These are phyloP conservation scores for Amphiprion clarkii DNA, from an alignment of 2,797 vertebrate genomes.

Conservation along the genomic window DNA sequence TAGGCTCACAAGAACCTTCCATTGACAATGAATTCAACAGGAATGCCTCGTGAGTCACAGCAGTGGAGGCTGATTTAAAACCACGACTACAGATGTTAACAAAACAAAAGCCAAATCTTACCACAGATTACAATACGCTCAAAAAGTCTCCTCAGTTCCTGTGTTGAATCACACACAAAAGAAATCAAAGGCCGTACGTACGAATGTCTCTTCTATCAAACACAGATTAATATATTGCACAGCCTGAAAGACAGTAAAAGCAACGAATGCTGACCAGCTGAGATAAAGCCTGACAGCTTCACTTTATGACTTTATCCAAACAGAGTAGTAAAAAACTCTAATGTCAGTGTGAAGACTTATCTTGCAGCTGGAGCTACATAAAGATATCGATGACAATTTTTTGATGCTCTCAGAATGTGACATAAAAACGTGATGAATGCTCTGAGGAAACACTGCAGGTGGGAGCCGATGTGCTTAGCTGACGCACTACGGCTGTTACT, in stretches of 20 bases:
- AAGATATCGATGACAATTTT: background rate
- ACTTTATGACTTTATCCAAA: slow-evolving; percentile 25
- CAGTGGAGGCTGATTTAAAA: slow-evolving; percentile 40
- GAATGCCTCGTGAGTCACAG: slow-evolving; percentile 47
- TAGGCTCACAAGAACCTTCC: slow-evolving; percentile 36
- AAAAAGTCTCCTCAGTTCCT: slow-evolving; percentile 30
- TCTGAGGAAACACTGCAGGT: slow-evolving; percentile 8
- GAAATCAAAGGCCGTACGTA: background rate
- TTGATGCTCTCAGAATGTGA: background rate
- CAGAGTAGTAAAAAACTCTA: slow-evolving; percentile 19
- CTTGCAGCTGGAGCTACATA: background rate
- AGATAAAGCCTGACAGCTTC: slow-evolving; percentile 1
- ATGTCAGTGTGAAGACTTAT: slow-evolving; percentile 13
- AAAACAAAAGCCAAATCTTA: slow-evolving; percentile 56
- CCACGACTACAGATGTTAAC: slow-evolving; percentile 55
- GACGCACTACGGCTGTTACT: slow-evolving; percentile 38
- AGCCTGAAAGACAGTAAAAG: background rate
- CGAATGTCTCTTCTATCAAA: slow-evolving; percentile 24
- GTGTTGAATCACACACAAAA: background rate
- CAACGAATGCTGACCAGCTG: slow-evolving; percentile 12
- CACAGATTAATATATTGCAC: slow-evolving; percentile 9
- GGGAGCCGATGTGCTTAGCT: slow-evolving; percentile 19
- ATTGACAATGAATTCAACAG: slow-evolving; percentile 34
- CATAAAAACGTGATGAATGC: slow-evolving; percentile 14
- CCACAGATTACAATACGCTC: slow-evolving; percentile 27